Base-by-base conservation (phyloP, 2,888 invertebrate species). In the Podotricha telesiphe region DNA sequence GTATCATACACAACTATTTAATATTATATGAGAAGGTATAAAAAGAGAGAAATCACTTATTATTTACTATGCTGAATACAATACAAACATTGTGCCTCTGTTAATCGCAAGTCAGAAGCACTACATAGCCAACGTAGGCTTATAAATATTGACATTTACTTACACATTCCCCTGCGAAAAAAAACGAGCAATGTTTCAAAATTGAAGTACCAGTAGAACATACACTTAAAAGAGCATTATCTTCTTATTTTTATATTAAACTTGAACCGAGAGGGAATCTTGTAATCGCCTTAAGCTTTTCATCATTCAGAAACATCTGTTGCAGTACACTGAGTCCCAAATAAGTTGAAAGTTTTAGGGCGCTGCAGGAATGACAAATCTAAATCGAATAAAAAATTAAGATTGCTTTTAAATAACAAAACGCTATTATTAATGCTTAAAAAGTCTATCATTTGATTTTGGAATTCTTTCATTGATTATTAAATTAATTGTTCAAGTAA, bases 211-310 rank as follows among this genome's bases (percentile, higher is more conserved):
- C 76, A 79, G 81, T 82, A 84, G 79, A 80, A 84, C 82, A 86
- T 82, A 86, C 83, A 83, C 83, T 89, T 82, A 88, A 88, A 89
- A 85, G 77, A 77, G 82, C 85, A 86, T 89, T 89, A 89, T 85
- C 83, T 88, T 83, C 86, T 89, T 88, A 87, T 89, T 89, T 89
- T 90, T 86, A 84, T 88, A 89, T 90, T 87, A 89, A 88, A 90
- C 80, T 88, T 83, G 84, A 80, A 85, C 80, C 77, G 79, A 77
- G 80, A 83, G 82, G 82, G 82, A 83, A 80, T 82, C 82, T 78
- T 86, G 85, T 90, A 90, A 91, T 89, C 90, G 87, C 86, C 86
- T 88, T 87, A 89, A 91, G 88, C 87, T 89, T 87, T 87, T 82
- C 89, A 83, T 86, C 88, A 85, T 88, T 88, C 85, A 81, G 79